Conservation (phyloP, 2,113 vertebrate species). For the Mystacornis crossleyi region DNA sequence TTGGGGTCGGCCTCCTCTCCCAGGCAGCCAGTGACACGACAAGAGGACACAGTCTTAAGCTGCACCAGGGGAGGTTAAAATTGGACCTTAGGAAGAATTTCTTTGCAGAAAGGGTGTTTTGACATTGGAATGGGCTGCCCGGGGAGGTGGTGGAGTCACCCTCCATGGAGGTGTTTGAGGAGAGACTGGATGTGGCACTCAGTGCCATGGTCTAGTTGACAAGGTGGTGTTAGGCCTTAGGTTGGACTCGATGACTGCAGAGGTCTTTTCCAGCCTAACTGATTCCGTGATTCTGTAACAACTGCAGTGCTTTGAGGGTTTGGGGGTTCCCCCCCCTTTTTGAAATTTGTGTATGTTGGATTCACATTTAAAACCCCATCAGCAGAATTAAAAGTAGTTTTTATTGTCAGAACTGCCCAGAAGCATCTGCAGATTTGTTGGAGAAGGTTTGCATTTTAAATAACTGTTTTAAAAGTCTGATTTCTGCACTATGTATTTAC, state of each 20-base stretch:
- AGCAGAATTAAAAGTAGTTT: neutral
- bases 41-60: no score
- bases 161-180: neutral
- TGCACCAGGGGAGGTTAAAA: neutral
- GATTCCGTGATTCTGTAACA: neutral
- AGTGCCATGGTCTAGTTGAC: neutral
- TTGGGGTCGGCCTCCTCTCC: neutral
- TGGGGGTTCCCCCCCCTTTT: fast-evolving
- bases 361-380: neutral
- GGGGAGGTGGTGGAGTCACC: no score
- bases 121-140: neutral
- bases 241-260: neutral
- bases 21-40: neutral
- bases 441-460: neutral
- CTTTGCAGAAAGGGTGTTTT: fast-evolving
- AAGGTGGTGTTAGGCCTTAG: neutral
- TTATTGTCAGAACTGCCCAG: neutral
- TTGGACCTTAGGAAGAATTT: neutral
- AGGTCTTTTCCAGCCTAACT: neutral
- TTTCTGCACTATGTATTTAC: neutral
- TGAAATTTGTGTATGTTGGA: neutral
- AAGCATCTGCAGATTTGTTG: neutral
- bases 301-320: neutral
- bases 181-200: neutral
- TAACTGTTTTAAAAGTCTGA: neutral